Evolutionary conservation across 1,140 invertebrate genomes (phyloP), one percentile per base, ranked within the genome.

Genomic region (Lordiphosa stackelbergi): DNA sequence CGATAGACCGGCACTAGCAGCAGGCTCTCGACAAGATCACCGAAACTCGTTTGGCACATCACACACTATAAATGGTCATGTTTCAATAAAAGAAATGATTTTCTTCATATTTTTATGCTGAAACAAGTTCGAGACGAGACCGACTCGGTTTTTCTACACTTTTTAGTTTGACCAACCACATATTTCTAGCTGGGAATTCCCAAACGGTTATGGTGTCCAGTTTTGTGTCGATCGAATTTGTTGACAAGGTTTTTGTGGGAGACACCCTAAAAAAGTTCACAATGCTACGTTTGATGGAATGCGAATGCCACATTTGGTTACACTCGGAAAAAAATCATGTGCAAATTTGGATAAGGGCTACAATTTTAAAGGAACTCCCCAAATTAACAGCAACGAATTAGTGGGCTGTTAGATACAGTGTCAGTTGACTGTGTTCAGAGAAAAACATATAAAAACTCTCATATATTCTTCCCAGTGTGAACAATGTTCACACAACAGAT

Each of bases 111-210:
- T 78, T 78, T 35, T 60, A 79, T 73, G 74, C 66, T 59, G 75
- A 77, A 77, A 79, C 75, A 56, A 79, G 74, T 78, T 78, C 70
- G 70, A 53, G 49, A 45, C 41, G 47, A 63, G 46, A 53, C 41
- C 64, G 16, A 49, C 34, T 63, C 42, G 62, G 55, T 35, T 70
- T 78, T 69, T 63, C 57, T 70, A 75, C 47, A 66, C 46, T 66
- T 72, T 69, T 66, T 49, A 66, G 51, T 68, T 77, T 47, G 58
- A 42, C 42, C 52, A 73, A 38, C 46, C 65, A 19, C 48, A 62
- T 69, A 70, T 79, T 75, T 79, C 74, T 79, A 79, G 52, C 64
- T 61, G 74, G 74, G 66, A 81, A 81, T 79, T 74, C 70, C 74
- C 74, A 64, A 53, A 48, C 66, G 66, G 60, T 81, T 81, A 68